phyloP scores from a whole-genome alignment of 1,140 invertebrate species.

The Drosophila bocki region DNA sequence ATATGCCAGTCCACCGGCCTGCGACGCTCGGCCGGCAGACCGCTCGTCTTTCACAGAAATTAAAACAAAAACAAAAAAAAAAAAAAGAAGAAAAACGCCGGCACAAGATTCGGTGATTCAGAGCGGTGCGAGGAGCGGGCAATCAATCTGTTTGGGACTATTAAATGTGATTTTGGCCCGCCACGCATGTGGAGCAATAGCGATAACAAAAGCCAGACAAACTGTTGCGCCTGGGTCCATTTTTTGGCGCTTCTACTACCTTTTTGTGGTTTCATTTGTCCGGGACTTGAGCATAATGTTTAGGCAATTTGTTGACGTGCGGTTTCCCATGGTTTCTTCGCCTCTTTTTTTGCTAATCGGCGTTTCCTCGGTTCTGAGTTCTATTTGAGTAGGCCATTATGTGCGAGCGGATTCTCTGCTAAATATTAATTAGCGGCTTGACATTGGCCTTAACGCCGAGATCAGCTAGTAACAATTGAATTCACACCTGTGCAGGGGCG shows the following conservation, averaged over 20 bases:
- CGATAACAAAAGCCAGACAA: slow-evolving; percentile 49
- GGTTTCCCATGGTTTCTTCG: slow-evolving; percentile 35
- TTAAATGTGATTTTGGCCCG: slow-evolving; percentile 79
- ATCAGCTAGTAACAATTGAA: slow-evolving; percentile 23
- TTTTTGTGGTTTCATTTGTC: slow-evolving; percentile 63
- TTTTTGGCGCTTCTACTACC: slow-evolving; percentile 32
- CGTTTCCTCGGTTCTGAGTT: slow-evolving; percentile 65
- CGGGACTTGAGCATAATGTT: slow-evolving; percentile 31
- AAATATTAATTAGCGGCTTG: slow-evolving; percentile 63
- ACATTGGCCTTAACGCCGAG: slow-evolving; percentile 49
- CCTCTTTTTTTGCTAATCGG: slow-evolving; percentile 38
- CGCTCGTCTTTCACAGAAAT: slow-evolving; percentile 69
- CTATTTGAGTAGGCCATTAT: slow-evolving; percentile 70
- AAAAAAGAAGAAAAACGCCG: slow-evolving; percentile 17
- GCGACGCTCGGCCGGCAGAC: slow-evolving; percentile 33
- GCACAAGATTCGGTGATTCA: slow-evolving; percentile 38
- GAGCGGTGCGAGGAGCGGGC: slow-evolving; percentile 22
- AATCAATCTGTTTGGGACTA: slow-evolving; percentile 80
- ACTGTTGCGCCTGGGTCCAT: slow-evolving; percentile 24
- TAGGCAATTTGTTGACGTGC: slow-evolving; percentile 62
- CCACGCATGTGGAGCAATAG: slow-evolving; percentile 64
- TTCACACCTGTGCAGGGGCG: slow-evolving; percentile 35
- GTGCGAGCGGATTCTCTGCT: slow-evolving; percentile 22
- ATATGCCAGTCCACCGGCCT: slow-evolving; percentile 50
- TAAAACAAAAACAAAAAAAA: slow-evolving; percentile 54